Percentiles rank a stretch among this genome's conserved stretches.
Evolutionary conservation across 2,888 invertebrate genomes (phyloP).

Genomic region (Drosophila paranaensis): DNA sequence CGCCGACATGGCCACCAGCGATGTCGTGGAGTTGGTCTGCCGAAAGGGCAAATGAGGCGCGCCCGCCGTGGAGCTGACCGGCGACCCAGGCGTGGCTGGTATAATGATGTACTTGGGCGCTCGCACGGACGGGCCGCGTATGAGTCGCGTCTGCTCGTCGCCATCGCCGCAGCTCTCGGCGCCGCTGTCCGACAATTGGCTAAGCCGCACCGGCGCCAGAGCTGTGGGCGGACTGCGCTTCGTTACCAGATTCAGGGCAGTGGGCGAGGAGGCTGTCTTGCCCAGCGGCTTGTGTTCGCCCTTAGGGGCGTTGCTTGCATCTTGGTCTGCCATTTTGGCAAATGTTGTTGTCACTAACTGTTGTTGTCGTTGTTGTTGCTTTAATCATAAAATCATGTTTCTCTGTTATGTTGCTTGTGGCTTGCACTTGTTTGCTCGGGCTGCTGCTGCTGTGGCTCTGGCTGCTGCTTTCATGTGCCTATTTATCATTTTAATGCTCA

Average conservation of each 20-base stretch:
- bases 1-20: slow-evolving; percentile 71
- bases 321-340: slow-evolving; percentile 47
- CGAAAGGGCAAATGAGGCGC: slow-evolving; percentile 60
- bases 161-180: slow-evolving; percentile 79
- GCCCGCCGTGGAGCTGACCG: slow-evolving; percentile 14
- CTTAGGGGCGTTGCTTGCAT: slow-evolving; percentile 32
- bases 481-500: slow-evolving; percentile 71
- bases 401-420: slow-evolving; percentile 23
- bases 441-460: slow-evolving; percentile 36
- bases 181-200: slow-evolving; percentile 81
- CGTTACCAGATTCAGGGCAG: slow-evolving; percentile 54
- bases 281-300: slow-evolving; percentile 25
- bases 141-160: slow-evolving; percentile 82
- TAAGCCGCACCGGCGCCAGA: slow-evolving; percentile 71
- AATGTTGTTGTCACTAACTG: slow-evolving; percentile 2
- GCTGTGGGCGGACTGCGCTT: slow-evolving; percentile 57
- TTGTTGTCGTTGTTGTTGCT: slow-evolving; percentile 12
- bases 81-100: slow-evolving; percentile 76
- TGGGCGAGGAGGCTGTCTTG: slow-evolving; percentile 70
- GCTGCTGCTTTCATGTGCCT: slow-evolving; percentile 36
- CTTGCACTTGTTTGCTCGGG: slow-evolving; percentile 22
- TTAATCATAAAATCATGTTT: slow-evolving; percentile 67
- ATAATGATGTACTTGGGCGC: slow-evolving; percentile 84
- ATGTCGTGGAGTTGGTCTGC: slow-evolving; percentile 71
- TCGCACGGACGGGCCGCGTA: slow-evolving; percentile 78